Evolutionary conservation across 1,140 invertebrate genomes (phyloP).

Genomic region (Magallana gigas): DNA sequence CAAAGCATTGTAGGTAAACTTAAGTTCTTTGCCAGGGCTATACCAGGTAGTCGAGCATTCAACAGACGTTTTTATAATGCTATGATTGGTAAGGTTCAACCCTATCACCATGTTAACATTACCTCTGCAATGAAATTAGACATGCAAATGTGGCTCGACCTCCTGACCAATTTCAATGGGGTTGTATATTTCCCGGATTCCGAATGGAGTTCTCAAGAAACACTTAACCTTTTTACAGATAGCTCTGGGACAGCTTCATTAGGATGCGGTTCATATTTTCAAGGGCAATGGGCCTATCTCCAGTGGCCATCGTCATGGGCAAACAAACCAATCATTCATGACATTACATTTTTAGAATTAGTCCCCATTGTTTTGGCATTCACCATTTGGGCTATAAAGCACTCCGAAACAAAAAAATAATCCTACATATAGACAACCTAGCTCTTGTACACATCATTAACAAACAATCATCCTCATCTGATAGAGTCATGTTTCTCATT

Average conservation of each 20-base stretch:
- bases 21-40: conserved; percentile 46
- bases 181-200: conserved; percentile 9
- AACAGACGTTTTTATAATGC: conserved; percentile 52
- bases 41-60: conserved; percentile 40
- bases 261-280: conserved; percentile 34
- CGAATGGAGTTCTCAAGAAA: background rate
- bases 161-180: conserved; percentile 49
- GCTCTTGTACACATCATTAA: conserved; percentile 45
- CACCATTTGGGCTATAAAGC: conserved; percentile 27
- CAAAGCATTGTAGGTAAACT: conserved; percentile 51
- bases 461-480: conserved; percentile 34
- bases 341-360: conserved; percentile 52
- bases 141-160: conserved; percentile 36
- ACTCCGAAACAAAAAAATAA: conserved; percentile 39
- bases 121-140: conserved; percentile 34
- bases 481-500: conserved; percentile 47
- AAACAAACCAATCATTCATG: background rate
- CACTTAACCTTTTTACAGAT: conserved; percentile 40
- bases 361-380: conserved; percentile 49
- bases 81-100: conserved; percentile 16
- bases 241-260: conserved; percentile 31
- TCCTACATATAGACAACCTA: conserved; percentile 45
- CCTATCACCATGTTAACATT: conserved; percentile 44
- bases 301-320: conserved; percentile 15
- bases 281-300: conserved; percentile 30